Base-by-base conservation (phyloP, 2,888 invertebrate genomes). In the Thera obeliscata region DNA sequence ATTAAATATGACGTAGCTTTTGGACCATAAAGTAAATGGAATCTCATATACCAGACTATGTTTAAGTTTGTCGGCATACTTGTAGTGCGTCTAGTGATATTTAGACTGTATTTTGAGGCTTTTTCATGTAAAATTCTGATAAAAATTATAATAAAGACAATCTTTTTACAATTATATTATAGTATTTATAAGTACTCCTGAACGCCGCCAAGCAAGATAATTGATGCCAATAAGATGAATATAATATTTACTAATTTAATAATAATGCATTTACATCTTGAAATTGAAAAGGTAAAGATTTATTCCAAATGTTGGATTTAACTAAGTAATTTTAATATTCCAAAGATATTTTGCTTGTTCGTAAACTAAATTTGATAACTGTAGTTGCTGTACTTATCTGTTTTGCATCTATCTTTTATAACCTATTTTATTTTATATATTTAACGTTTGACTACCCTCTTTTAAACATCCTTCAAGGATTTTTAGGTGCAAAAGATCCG, bases 41-140 rank as follows among this genome's bases (percentile, higher is more conserved):
- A 46, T 9, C 9, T 46, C 43, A 7, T 38, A 38, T 22, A 8
- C 3, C 33, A 3, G 41, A 35, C 38, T 64, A 63, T 72, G 69
- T 61, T 60, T 59, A 66, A 49, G 46, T 72, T 72, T 71, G 63
- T 70, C 59, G 70, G 71, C 46, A 56, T 67, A 63, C 77, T 64
- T 68, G 77, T 87, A 87, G 83, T 72, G 73, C 70, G 74, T 61
- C 41, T 88, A 87, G 82, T 82, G 72, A 81, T 81, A 81, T 78
- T 82, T 87, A 87, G 87, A 84, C 81, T 84, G 84, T 85, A 84
- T 85, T 83, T 87, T 67, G 90, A 91, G 88, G 91, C 89, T 90
- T 89, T 87, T 86, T 81, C 75, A 69, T 76, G 66, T 83, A 81
- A 76, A 72, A 77, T 81, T 83, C 82, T 77, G 77, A 81, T 70